Evolutionary conservation across 2,113 vertebrate species (phyloP), one percentile per base, ranked within the genome.

Genomic region (Rhea pennata): DNA sequence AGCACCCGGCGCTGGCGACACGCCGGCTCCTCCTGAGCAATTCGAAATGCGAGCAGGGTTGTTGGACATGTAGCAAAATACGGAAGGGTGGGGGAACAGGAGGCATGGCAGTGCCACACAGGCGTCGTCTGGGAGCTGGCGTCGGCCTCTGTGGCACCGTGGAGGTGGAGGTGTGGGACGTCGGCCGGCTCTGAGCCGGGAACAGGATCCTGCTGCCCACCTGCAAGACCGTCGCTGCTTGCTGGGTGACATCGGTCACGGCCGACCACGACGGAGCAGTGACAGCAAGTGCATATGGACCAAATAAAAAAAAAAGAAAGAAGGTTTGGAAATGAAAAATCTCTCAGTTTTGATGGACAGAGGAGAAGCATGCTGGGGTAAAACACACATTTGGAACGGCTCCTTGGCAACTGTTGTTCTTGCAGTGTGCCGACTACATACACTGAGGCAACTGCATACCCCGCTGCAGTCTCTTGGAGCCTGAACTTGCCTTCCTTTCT

Each of bases 341-440:
- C 33, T 71, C 36, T 64, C 12, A 66, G 1, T 33, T 3, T 82
- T 42, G 39, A 54, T 1, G 12, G 8, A 51, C 39, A 74, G 61
- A 56, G 15, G 6, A 87, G 11, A 20, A 39, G 71, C 29, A n/a
- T 0, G 7, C 2, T 61, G 51, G 26, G 8, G 7, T 15, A 83
- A 54, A 33, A 51, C 6, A 48, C 15, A 21, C 0, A 0, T 80
- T 64, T 71, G 46, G 48, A 44, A 29, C 0, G 12, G 42, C 42
- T 51, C 42, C 48, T 81, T 58, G 58, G 40, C 44, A 46, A 15
- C 56, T 87, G 65, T 7, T 19, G 31, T 16, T 94, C 69, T 81
- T 86, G 40, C 23, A 84, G 42, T 12, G 21, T 21, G 16, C 0
- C 0, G 1, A 9, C 0, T 1, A 31, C 7, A 11, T 4, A 27